Evolutionary conservation across 2,888 invertebrate species (phyloP), one percentile per base, ranked within the genome.

Genomic region (Allophyes oxyacanthae): DNA sequence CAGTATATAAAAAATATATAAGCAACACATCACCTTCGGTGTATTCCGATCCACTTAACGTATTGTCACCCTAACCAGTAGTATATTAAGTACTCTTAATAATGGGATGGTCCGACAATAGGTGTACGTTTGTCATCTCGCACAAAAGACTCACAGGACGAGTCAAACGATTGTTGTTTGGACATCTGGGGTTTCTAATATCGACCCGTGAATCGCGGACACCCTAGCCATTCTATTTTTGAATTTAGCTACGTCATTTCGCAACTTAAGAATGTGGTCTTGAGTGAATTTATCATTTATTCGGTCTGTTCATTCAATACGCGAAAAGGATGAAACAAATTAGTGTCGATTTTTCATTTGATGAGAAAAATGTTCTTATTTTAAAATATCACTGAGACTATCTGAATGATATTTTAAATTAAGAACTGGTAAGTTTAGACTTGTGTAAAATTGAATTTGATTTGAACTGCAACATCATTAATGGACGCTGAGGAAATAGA

Each of bases 141-240:
- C 78, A 91, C 90, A 92, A 91, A 83, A 77, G 82, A 52, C 66
- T 64, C 72, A 68, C 77, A 75, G 75, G 75, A 67, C 75, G 73
- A 83, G 78, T 82, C 80, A 73, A 74, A 69, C 89, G 80, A 83
- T 88, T 88, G 85, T 87, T 90, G 88, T 91, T 89, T 90, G 84
- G 91, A 91, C 93, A 93, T 94, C 91, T 93, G 92, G 91, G 90
- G 87, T 86, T 84, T 82, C 82, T 77, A 77, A 84, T 81, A 86
- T 81, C 81, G 77, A 60, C 78, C 54, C 79, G 78, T 72, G 78
- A 68, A 77, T 76, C 83, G 80, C 72, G 81, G 81, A 81, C 79
- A 78, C 83, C 82, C 81, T 83, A 81, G 61, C 78, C 64, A 67
- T 79, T 73, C 75, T 67, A 72, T 78, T 84, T 85, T 79, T 60